Percentiles rank a stretch among this genome's conserved stretches.
These are phyloP conservation scores for Thymelicus acteon DNA, from an alignment of 2,888 invertebrate genomes.

Conservation along the genomic window DNA sequence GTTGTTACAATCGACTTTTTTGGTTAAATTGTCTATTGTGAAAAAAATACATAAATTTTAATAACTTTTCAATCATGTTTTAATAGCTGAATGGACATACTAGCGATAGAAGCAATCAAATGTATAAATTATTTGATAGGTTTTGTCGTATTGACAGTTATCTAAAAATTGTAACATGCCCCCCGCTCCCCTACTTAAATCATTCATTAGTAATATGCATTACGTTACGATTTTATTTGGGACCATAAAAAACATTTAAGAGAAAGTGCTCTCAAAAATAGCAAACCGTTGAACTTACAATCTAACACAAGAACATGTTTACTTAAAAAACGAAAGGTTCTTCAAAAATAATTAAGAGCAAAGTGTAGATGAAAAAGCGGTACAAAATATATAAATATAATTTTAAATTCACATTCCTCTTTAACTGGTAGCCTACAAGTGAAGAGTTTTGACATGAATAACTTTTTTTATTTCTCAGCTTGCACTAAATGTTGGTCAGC, in stretches of 20 bases:
- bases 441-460: constrained; percentile 26
- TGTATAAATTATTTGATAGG: no score
- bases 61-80: no score
- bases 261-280: neutral
- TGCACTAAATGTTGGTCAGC: constrained; percentile 32
- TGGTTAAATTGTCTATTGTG: no score
- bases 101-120: no score
- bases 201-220: no score
- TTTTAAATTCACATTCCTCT: constrained; percentile 23
- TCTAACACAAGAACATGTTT: neutral
- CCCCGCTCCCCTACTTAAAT: no score
- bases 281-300: neutral
- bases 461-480: constrained; percentile 27
- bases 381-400: constrained; percentile 26
- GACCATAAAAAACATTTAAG: neutral
- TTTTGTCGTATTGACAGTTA: no score
- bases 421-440: constrained; percentile 22
- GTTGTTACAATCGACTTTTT: no score
- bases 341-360: constrained; percentile 16
- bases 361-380: constrained; percentile 1
- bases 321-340: neutral
- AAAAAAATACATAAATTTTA: no score
- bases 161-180: no score
- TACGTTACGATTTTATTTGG: neutral
- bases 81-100: no score